Evolutionary conservation across 2,113 vertebrate genomes (phyloP).

Genomic region (Spizaetus ornatus): DNA sequence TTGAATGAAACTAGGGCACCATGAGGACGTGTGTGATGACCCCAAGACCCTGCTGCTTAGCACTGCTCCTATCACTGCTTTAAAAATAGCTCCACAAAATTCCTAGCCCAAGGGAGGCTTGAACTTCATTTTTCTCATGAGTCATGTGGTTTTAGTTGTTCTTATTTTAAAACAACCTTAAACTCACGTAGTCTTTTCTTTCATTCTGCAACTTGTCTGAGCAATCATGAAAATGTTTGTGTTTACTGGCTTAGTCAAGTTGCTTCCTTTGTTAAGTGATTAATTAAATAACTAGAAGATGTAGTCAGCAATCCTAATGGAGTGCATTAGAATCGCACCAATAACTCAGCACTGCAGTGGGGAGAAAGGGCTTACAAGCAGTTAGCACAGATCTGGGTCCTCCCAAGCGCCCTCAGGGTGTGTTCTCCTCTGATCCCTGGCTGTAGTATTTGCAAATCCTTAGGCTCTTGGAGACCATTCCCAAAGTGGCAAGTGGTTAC

Average conservation of each 20-base stretch:
- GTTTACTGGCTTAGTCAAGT: background rate
- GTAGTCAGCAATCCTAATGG: background rate
- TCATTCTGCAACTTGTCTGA: background rate
- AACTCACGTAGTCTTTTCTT: background rate
- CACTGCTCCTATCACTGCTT: background rate
- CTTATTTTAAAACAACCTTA: background rate
- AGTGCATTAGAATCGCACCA: background rate
- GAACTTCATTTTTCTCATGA: background rate
- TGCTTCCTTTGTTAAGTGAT: background rate
- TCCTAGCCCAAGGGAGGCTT: background rate
- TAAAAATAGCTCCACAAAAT: slow-evolving; percentile 38
- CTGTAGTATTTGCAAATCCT: background rate
- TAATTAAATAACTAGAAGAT: background rate
- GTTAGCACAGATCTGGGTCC: background rate
- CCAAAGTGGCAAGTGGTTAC: background rate
- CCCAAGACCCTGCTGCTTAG: background rate
- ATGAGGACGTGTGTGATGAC: background rate
- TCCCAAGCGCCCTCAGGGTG: background rate
- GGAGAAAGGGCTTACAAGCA: background rate
- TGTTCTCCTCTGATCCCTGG: background rate
- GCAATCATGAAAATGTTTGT: background rate
- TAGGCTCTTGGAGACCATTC: background rate
- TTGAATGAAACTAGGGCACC: background rate
- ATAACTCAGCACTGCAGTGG: background rate
- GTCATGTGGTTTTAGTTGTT: background rate